Evolutionary conservation across 1,140 invertebrate species (phyloP), one percentile per base, ranked within the genome.

Genomic region (Melipona quadrifasciata): DNA sequence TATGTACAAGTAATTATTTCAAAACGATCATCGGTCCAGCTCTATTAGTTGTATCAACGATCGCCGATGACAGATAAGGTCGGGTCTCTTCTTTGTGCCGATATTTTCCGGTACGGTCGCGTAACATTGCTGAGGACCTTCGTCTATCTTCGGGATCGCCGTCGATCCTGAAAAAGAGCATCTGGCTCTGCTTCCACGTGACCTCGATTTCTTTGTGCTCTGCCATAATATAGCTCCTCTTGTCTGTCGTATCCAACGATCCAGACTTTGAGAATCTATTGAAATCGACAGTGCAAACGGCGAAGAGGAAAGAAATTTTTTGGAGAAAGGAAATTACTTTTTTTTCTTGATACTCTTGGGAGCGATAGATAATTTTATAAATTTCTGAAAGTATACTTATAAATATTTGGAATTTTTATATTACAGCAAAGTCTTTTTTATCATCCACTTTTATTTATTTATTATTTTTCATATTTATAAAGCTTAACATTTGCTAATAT

Each of bases 141-240:
- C 27, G 82, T 79, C 55, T 84, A 71, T 77, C 80, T 55, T 75
- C 47, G 75, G 75, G 86, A 90, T 89, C 86, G 88, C 90, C 86
- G 88, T 88, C 91, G 90, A 92, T 92, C 87, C 89, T 91, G 90
- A 92, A 93, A 93, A 93, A 92, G 92, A 92, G 93, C 93, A 94
- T 93, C 93, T 93, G 93, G 89, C 91, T 91, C 21, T n/a, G 77
- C 88, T 90, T 89, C 75, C 84, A 90, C 89, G 90, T 90, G 89
- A 90, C 85, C 89, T 87, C 80, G 85, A 82, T 86, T 76, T 80
- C 65, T 86, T 86, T 88, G 85, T 81, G 55, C 58, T 27, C 64
- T 3, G 12, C 51, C 8, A 34, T 19, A 64, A 24, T 2, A 8
- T 47, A 47, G 39, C 68, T 71, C 17, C 51, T 84, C 87, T 27